Evolutionary conservation across 2,888 invertebrate genomes (phyloP), one percentile per base, ranked within the genome.

Genomic region (Dasysyrphus tricinctus): DNA sequence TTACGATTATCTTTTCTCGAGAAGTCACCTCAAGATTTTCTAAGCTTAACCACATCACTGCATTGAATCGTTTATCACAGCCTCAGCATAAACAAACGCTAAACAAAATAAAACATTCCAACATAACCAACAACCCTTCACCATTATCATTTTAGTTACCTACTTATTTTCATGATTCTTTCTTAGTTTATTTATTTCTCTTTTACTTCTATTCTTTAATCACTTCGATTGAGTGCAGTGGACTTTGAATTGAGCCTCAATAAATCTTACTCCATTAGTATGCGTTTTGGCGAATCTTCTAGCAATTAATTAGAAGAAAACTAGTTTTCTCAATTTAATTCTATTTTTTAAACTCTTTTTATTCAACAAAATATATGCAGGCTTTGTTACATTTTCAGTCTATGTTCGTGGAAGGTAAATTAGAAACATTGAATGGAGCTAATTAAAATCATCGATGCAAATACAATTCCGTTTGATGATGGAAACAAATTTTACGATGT

Each of bases 371-470:
- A 56, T 39, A 37, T 56, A 76, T 47, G 19, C 67, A 69, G 51
- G 42, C 39, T 75, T 75, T 51, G 59, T 69, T 69, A 29, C 9
- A 57, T 9, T 39, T 70, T n/a, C 39, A 44, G 70, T 34, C 32
- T 61, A 70, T 51, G 54, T 24, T 51, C 7, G 44, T 54, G 69
- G 63, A n/a, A 39, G 47, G 32, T 70, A 72, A 19, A 72, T 72
- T 65, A 65, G 57, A 49, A 63, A 56, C 42, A 65, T 77, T 81
- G 57, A 81, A 81, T 81, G 24, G 77, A 77, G 63, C 70, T 63
- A 63, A 77, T 81, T 81, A 81, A 77, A 57, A 63, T 65, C 72
- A 81, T 81, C 77, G 77, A 77, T 81, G 63, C 47, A 77, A 76
- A 81, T 81, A 34, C n/a, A 56, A 34, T 56, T n/a, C 9, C 5